A percentile compares a stretch with the other conserved stretches of the same genome.
Evolutionary conservation across 2,797 vertebrate species (phyloP).

Genomic region (Argyrosomus regius): DNA sequence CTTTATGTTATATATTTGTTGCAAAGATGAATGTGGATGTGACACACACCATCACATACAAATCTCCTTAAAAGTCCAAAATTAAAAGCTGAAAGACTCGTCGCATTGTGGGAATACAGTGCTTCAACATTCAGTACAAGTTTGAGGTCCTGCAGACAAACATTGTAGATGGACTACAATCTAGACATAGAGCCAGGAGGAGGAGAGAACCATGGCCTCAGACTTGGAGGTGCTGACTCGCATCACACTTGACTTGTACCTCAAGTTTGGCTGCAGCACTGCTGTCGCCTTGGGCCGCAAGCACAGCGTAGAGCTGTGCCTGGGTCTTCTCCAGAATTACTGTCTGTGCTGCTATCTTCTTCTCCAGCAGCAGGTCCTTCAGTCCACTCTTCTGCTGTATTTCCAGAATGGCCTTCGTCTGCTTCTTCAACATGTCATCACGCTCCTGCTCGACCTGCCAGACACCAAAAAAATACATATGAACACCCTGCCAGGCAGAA

Average conservation of each 20-base stretch:
- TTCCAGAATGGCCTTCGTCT: slow-evolving; percentile 55
- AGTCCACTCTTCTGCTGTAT: slow-evolving; percentile 53
- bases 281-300: not conserved
- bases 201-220: too few species aligned
- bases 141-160: not conserved
- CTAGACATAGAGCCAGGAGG: not conserved
- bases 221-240: too few species aligned
- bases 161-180: not conserved
- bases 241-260: slow-evolving; percentile 1
- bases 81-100: too few species aligned
- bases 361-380: slow-evolving; percentile 63
- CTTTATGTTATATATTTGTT: not conserved
- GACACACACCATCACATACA: too few species aligned
- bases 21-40: too few species aligned
- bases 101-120: too few species aligned
- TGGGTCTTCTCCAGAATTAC: slow-evolving; percentile 48
- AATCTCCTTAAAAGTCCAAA: too few species aligned
- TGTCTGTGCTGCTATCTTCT: slow-evolving; percentile 44
- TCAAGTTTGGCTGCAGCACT: not conserved
- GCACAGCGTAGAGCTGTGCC: slow-evolving; percentile 42
- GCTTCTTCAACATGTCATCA: slow-evolving; percentile 59
- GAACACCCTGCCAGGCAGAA: accelerated
- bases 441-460: slow-evolving; percentile 68
- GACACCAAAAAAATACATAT: accelerated
- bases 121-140: not conserved